Conservation (phyloP, 2,888 invertebrate genomes). For the Papilio demoleus region DNA sequence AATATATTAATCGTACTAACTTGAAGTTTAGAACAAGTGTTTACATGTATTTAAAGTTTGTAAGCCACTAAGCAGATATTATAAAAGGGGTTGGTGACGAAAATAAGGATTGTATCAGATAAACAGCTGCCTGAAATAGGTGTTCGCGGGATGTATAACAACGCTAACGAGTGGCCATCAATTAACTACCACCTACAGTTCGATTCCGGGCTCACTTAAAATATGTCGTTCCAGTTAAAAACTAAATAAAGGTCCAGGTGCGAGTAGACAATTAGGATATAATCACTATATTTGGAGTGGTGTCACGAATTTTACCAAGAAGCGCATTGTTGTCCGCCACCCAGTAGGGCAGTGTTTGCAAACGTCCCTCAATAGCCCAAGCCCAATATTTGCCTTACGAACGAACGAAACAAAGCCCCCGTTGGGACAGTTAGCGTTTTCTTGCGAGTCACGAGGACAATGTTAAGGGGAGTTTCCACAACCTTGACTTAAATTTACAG, state of each 20-base stretch:
- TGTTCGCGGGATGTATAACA: conserved; percentile 65
- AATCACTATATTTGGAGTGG: conserved; percentile 80
- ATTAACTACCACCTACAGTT: conserved; percentile 60
- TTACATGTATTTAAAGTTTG: not conserved
- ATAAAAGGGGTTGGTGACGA: conserved; percentile 4
- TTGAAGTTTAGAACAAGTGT: not conserved
- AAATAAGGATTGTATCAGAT: not conserved
- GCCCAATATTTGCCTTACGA: conserved; percentile 80
- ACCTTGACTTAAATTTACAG: not conserved
- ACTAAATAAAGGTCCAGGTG: conserved; percentile 79
- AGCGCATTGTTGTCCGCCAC: conserved; percentile 76
- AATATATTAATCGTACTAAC: not conserved
- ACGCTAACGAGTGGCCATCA: conserved; percentile 64
- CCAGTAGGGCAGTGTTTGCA: conserved; percentile 79
- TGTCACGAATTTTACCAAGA: conserved; percentile 77
- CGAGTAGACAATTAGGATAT: conserved; percentile 75
- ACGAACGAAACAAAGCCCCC: conserved; percentile 79
- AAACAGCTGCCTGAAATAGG: conserved; percentile 24
- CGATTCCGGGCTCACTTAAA: conserved; percentile 58
- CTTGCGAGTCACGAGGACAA: conserved; percentile 64
- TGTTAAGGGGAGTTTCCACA: conserved; percentile 57
- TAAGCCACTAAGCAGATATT: not conserved
- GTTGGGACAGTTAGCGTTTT: conserved; percentile 76
- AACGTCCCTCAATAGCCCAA: conserved; percentile 74
- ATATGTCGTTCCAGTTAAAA: conserved; percentile 70